phyloP scores from a whole-genome alignment of 2,888 invertebrate genomes.

The Crematogaster levior region DNA sequence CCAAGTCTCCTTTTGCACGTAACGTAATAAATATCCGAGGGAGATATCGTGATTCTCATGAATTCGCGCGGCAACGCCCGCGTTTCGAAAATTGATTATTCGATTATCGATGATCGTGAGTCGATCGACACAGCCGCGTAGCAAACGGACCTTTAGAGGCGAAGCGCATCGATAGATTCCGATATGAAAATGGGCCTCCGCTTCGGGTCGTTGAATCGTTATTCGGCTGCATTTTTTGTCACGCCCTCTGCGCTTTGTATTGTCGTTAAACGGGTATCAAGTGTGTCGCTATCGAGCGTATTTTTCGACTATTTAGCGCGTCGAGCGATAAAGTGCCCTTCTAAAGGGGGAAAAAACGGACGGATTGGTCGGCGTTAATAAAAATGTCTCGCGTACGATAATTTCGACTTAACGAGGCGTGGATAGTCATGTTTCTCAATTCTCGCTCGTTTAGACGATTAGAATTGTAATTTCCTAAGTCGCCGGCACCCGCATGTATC shows the following conservation, averaged over 20 bases:
- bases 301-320: background rate
- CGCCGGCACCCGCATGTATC: conserved; percentile 35
- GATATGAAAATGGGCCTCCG: background rate
- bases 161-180: background rate
- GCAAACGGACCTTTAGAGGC: background rate
- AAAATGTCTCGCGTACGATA: background rate
- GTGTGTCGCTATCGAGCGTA: background rate
- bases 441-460: conserved; percentile 10
- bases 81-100: conserved; percentile 21
- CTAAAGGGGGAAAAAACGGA: background rate
- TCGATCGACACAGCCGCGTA: background rate
- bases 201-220: background rate
- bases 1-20: too few species aligned
- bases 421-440: background rate
- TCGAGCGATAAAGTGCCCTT: background rate
- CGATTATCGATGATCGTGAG: conserved; percentile 4
- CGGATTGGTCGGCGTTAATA: background rate
- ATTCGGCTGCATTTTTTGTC: background rate
- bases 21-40: background rate
- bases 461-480: conserved; percentile 1
- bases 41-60: background rate
- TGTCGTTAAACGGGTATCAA: background rate
- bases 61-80: conserved; percentile 22
- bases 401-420: background rate
- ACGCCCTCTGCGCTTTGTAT: background rate